Conservation (phyloP, 2,797 vertebrate genomes). For the Perodicticus potto region DNA sequence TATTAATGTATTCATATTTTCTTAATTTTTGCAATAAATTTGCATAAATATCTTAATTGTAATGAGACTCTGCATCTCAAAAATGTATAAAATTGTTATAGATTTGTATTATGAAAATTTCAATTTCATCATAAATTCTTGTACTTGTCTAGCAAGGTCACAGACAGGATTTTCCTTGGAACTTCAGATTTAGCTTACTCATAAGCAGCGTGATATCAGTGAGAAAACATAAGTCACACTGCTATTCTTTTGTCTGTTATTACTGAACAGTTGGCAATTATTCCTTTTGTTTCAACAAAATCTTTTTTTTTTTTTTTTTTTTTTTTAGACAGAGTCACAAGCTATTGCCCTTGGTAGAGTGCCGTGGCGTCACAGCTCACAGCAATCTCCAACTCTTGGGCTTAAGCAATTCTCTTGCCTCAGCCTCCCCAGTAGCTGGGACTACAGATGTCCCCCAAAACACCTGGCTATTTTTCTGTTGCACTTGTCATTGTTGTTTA, state of each 20-base stretch:
- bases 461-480: too few relatives aligned
- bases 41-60: conserved; percentile 7
- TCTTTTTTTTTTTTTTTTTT: neutral
- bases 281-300: conserved; percentile 37
- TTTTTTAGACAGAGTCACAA: too few relatives aligned
- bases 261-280: conserved; percentile 44
- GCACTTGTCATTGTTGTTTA: too few relatives aligned
- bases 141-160: neutral
- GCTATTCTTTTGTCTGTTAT: neutral
- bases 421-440: too few relatives aligned
- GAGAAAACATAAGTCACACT: conserved; percentile 28
- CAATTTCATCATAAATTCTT: conserved; percentile 34
- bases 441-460: too few relatives aligned
- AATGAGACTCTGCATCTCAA: conserved; percentile 25
- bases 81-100: conserved; percentile 16
- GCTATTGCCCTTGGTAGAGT: too few relatives aligned
- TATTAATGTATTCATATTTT: neutral
- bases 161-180: neutral
- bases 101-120: neutral
- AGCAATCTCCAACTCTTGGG: too few relatives aligned
- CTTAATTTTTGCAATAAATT: conserved; percentile 35
- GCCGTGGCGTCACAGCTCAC: too few relatives aligned
- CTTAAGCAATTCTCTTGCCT: too few relatives aligned
- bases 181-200: conserved; percentile 54
- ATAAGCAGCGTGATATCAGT: neutral